Conservation (phyloP, 2,797 vertebrate species). For the Ambastaia sidthimunki region DNA sequence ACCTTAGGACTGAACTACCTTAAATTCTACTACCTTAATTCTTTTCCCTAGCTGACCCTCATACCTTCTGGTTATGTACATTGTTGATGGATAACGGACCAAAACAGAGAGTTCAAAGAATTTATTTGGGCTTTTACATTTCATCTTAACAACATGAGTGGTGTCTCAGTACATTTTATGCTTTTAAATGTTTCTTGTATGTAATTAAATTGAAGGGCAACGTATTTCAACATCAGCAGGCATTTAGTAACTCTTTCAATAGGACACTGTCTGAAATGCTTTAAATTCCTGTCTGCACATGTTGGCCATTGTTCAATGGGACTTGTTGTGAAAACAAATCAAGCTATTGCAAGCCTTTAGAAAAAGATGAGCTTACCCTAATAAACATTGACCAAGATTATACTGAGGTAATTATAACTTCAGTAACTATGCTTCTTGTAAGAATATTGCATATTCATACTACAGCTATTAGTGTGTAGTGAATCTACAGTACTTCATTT, state of each 20-base stretch:
- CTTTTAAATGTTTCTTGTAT: not conserved
- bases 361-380: not conserved
- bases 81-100: too few species aligned
- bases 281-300: not conserved
- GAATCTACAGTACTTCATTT: not conserved
- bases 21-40: too few species aligned
- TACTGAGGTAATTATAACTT: not conserved
- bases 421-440: not conserved
- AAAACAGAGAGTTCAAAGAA: too few species aligned
- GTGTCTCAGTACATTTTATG: too few species aligned
- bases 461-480: too few species aligned
- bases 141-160: too few species aligned
- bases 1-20: too few species aligned
- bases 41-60: too few species aligned
- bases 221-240: not conserved
- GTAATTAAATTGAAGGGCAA: not conserved
- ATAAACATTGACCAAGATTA: too few species aligned
- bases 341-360: not conserved
- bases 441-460: not conserved
- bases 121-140: too few species aligned
- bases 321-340: slow-evolving; percentile 11
- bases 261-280: not conserved
- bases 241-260: not conserved
- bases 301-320: slow-evolving; percentile 2
- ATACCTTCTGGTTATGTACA: too few species aligned